phyloP scores from a whole-genome alignment of 2,797 vertebrate genomes.

The Fistularia commersonii region DNA sequence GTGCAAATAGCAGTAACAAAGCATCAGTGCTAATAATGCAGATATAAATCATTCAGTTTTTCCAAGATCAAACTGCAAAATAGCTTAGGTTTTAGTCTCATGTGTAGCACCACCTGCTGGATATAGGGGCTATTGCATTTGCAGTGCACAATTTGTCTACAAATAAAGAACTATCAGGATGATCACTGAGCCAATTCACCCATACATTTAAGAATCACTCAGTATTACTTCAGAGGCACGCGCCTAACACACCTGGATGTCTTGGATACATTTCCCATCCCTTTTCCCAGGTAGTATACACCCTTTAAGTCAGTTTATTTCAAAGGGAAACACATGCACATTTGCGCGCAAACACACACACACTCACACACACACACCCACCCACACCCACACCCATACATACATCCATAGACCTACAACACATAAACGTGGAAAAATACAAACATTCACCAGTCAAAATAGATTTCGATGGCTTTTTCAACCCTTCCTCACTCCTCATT shows the following conservation, averaged over 20 bases:
- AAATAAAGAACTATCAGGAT: slow-evolving; percentile 47
- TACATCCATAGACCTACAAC: slow-evolving; percentile 32
- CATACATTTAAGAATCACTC: slow-evolving; percentile 25
- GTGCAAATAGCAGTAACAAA: slow-evolving; percentile 65
- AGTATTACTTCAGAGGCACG: slow-evolving; percentile 44
- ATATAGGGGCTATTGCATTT: slow-evolving; percentile 18
- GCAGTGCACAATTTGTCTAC: slow-evolving; percentile 21
- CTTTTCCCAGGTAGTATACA: slow-evolving; percentile 73
- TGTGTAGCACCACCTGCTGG: slow-evolving; percentile 71
- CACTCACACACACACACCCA: slow-evolving; percentile 12
- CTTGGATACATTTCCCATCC: slow-evolving; percentile 29
- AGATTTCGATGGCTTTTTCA: slow-evolving; percentile 84
- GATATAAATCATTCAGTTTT: slow-evolving; percentile 28
- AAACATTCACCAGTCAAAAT: slow-evolving; percentile 84
- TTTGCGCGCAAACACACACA: slow-evolving; percentile 9
- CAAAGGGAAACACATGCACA: slow-evolving; percentile 42
- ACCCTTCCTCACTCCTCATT: slow-evolving; percentile 51
- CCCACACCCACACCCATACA: not conserved
- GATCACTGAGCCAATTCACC: slow-evolving; percentile 29
- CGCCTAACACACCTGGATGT: slow-evolving; percentile 5
- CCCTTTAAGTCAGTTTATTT: slow-evolving; percentile 67
- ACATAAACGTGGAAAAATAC: slow-evolving; percentile 73
- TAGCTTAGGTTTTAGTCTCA: slow-evolving; percentile 29
- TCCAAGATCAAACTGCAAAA: slow-evolving; percentile 10
- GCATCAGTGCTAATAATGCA: slow-evolving; percentile 35